Evolutionary conservation across 2,797 vertebrate species (phyloP).

Genomic region (Parambassis ranga): DNA sequence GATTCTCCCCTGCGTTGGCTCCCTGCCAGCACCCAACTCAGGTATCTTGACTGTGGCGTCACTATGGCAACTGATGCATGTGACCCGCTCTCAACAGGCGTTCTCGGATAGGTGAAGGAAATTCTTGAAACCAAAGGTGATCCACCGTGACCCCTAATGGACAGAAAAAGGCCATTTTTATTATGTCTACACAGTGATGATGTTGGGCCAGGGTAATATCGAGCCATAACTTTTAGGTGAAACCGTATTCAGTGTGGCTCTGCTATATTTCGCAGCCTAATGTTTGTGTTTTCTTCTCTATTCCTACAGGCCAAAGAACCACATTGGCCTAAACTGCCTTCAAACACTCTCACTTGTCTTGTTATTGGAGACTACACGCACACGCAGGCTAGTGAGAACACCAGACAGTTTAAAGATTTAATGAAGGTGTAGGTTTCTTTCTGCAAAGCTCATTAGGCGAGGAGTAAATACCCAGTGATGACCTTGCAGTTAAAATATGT

Average conservation of each 20-base stretch:
- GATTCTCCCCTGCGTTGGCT: conserved; percentile 21
- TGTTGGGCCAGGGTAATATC: background rate
- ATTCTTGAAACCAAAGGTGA: background rate
- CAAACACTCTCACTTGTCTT: conserved; percentile 72
- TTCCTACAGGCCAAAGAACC: conserved; percentile 3
- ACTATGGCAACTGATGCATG: conserved; percentile 67
- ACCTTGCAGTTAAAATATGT: background rate
- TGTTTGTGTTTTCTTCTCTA: background rate
- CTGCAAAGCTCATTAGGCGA: conserved; percentile 17
- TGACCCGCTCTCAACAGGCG: conserved; percentile 41
- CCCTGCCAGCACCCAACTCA: conserved; percentile 52
- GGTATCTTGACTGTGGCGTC: conserved; percentile 66
- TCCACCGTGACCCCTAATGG: background rate
- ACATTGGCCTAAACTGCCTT: conserved; percentile 33
- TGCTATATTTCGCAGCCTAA: background rate
- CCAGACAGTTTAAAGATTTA: conserved; percentile 78
- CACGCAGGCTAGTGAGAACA: conserved; percentile 42
- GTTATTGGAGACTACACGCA: conserved; percentile 55
- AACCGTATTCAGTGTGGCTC: background rate
- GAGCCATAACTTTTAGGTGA: background rate
- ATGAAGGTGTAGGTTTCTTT: conserved; percentile 80
- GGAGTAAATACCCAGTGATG: conserved; percentile 7
- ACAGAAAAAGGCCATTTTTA: too few species aligned
- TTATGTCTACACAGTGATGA: background rate
- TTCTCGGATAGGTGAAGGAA: background rate